Base-by-base conservation (phyloP, 2,888 invertebrate species). In the Listrodromus nycthemerus region DNA sequence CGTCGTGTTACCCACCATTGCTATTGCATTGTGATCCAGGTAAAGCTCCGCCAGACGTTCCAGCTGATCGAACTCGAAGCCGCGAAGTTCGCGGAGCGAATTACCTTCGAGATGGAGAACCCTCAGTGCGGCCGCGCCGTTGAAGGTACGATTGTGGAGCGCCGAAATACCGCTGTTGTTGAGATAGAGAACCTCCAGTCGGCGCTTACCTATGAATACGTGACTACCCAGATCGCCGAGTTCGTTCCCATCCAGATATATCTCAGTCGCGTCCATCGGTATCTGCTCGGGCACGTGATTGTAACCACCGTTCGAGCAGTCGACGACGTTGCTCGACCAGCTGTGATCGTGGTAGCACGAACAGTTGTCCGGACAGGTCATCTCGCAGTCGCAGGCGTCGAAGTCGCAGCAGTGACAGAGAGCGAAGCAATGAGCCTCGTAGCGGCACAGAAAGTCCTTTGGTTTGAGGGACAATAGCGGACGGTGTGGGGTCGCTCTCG, bases 341-440 rank as follows among this genome's bases (percentile, higher is more conserved):
- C 96, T 96, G 93, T 96, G 96, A 94, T 98, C 97, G 94, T 97
- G 97, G 95, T 96, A 98, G 93, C 98, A 98, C 87, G 96, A 96
- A 94, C 98, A 98, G 93, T 96, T 96, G 93, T 96, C 95, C 87
- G 98, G 98, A 93, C 98, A 98, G 89, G 97, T 97, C 96, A 97
- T 97, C 95, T 97, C 97, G 94, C 98, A 98, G 94, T 98, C 98
- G 94, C 98, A 98, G 86, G 97, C 97, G 93, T 97, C 97, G 94
- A 97, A 98, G 92, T 97, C 97, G 94, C 98, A 98, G 94, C 98
- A 98, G 94, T 97, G 97, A 93, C 98, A 98, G 85, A 97, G 94
- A 78, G 97, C 96, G 94, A 97, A 97, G 94, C 98, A 98, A 93
- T 97, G 97, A 85, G 96, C 95, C 90, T 96, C 96, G 94, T 97